Evolutionary conservation across 1,140 invertebrate genomes (phyloP).

Genomic region (Aphaenogaster rudis): DNA sequence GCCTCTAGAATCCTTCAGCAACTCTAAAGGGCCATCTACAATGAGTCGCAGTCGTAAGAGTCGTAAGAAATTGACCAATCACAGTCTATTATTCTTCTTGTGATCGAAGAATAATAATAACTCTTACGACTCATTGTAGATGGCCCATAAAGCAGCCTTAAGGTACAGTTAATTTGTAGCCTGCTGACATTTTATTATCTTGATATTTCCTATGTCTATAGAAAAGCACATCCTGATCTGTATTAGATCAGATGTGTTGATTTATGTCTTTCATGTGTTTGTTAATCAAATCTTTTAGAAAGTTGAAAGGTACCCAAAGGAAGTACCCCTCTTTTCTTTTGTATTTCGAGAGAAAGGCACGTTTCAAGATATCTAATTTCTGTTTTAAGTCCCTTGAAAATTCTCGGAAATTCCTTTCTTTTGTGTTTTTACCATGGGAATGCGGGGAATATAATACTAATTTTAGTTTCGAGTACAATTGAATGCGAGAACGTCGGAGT

Average conservation of each 20-base stretch:
- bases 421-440: background rate
- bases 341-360: background rate
- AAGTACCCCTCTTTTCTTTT: background rate
- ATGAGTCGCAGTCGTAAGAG: too few relatives aligned
- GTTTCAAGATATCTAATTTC: background rate
- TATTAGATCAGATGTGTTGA: background rate
- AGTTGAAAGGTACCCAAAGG: background rate
- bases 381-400: background rate
- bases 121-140: too few relatives aligned
- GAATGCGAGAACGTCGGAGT: background rate
- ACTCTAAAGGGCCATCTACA: too few relatives aligned
- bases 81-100: too few relatives aligned
- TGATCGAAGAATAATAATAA: too few relatives aligned
- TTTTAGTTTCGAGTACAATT: background rate
- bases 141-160: too few relatives aligned
- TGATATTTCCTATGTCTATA: background rate
- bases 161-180: background rate
- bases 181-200: background rate
- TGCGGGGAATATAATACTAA: background rate
- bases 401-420: background rate
- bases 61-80: too few relatives aligned
- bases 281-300: background rate
- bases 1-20: too few relatives aligned
- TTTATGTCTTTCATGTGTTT: background rate
- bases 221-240: background rate